Conservation (phyloP, 2,888 invertebrate genomes). For the Apamea crenata region DNA sequence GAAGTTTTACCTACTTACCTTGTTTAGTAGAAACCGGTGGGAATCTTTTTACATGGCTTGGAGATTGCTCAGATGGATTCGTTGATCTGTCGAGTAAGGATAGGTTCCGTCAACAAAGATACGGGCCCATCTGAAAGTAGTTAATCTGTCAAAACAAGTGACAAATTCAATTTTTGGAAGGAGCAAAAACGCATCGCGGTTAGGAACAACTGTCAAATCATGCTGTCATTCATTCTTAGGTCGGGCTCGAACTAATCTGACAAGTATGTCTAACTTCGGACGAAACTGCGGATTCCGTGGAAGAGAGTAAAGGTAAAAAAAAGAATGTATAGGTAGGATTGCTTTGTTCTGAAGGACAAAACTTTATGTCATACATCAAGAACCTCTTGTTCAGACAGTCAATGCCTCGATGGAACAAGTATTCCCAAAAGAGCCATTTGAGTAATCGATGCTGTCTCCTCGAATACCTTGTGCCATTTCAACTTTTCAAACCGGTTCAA, state of each 20-base stretch:
- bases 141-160: not conserved
- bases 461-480: conserved; percentile 29
- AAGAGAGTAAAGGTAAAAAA: too few species aligned
- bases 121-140: not conserved
- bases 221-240: not conserved
- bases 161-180: not conserved
- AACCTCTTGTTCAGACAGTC: conserved; percentile 17
- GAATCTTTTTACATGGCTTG: not conserved
- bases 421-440: conserved; percentile 31
- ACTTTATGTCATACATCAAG: not conserved
- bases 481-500: conserved; percentile 21
- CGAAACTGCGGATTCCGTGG: not conserved
- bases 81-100: not conserved
- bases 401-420: conserved; percentile 34
- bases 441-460: conserved; percentile 40
- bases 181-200: not conserved
- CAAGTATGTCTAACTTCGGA: not conserved
- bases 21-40: not conserved
- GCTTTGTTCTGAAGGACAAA: not conserved
- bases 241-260: not conserved
- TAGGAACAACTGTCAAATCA: not conserved
- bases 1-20: not conserved
- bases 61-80: not conserved
- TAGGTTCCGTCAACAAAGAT: not conserved
- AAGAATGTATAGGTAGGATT: not conserved